Conservation (phyloP, 2,113 vertebrate genomes). For the Pollimyrus isidori region DNA sequence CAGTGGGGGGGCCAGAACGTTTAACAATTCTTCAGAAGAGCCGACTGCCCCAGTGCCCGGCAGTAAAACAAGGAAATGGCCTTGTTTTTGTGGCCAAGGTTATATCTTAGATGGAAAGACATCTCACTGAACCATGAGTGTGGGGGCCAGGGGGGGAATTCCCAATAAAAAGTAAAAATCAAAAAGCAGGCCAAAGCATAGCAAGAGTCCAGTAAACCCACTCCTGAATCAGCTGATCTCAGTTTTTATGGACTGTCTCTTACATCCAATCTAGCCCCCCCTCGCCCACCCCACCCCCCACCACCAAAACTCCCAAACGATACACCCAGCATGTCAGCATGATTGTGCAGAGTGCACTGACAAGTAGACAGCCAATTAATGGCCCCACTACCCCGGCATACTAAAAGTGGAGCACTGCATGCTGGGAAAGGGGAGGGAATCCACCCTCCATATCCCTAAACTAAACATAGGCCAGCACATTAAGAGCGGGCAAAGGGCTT, state of each 20-base stretch:
- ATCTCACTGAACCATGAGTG: background rate
- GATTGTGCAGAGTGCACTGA: slow-evolving; percentile 33
- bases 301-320: background rate
- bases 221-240: background rate
- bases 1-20: background rate
- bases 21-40: background rate
- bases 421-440: background rate
- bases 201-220: background rate
- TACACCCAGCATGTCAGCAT: slow-evolving; percentile 23
- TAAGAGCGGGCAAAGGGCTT: background rate
- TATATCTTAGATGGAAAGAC: background rate
- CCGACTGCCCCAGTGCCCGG: background rate
- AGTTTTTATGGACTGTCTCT: background rate
- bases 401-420: slow-evolving; percentile 31
- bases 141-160: background rate
- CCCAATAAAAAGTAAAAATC: background rate
- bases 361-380: slow-evolving; percentile 33
- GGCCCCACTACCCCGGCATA: slow-evolving; percentile 17
- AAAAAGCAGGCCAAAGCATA: background rate
- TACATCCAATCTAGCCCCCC: background rate
- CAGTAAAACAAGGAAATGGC: slow-evolving; percentile 6
- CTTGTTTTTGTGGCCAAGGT: background rate
- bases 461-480: background rate
- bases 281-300: too few relatives aligned
- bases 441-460: background rate